Base-by-base conservation (phyloP, 2,888 invertebrate genomes). In the Aporophyla lueneburgensis region DNA sequence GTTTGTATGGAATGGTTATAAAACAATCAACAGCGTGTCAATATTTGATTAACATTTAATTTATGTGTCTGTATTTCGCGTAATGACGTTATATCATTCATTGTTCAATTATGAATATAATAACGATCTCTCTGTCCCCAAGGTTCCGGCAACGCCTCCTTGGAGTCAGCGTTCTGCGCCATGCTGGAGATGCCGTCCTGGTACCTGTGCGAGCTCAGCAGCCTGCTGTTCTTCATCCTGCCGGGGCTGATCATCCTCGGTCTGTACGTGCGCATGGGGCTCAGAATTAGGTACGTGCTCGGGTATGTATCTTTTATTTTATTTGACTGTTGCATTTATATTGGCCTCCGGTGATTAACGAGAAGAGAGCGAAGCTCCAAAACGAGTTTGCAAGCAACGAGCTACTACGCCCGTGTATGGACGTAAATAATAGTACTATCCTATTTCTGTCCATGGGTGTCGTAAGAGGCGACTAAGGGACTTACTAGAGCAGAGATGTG, bases 121-220 rank as follows among this genome's bases (percentile, higher is more conserved):
- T 12, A 59, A 12, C 5, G 6, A 3, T n/a, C 19, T 33, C 4
- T 5, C 19, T 49, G n/a, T 43, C 2, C 21, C 0, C 0, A 82
- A 96, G 96, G 92, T 1, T 96, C 96, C 0, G 95, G 96, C 14
- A 96, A 96, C 88, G 86, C 92, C 0, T 96, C 96, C 0, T 63
- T 94, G 83, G 94, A 98, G 91, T 98, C 98, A 0, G 98, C 98
- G 0, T 98, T 98, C 94, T 99, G 99, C 92, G 98, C 97, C 6
- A 98, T 98, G 97, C 94, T 98, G 91, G 94, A 96, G 83, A 91
- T 95, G 88, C 96, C 97, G 0, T 97, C 97, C 12, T 97, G 97
- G 91, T 97, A 97, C 92, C 95, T 99, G 70, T 98, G 98, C 91
- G 98, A 99, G 94, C 93, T 98, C 76, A 98, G 99, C 91, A 98